Evolutionary conservation across 2,113 vertebrate genomes (phyloP), one percentile per base, ranked within the genome.

Genomic region (Neodon shergylaensis): DNA sequence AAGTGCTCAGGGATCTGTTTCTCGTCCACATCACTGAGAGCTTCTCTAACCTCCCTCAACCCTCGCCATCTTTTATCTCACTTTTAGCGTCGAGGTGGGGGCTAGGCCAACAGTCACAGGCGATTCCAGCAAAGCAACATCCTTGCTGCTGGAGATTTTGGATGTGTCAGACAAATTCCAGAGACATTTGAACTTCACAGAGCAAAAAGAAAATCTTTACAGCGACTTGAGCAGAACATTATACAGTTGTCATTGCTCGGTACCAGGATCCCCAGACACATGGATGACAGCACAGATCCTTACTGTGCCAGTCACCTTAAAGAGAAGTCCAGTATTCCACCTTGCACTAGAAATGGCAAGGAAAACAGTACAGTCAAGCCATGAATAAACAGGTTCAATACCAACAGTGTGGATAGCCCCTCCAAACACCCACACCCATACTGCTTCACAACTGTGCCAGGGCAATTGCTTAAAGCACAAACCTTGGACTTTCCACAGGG

Each of bases 41-140:
- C 13, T 79, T 52, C 58, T 88, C 28, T 91, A 94, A 63, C 88
- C 44, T 74, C 70, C 63, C 11, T 94, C 42, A 65, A 65, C 0
- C 19, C 93, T 90, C 11, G 7, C 21, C 36, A 88, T 78, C 13
- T 93, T 90, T 92, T 84, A 79, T 83, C 44, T 95, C 16, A 54
- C 24, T 72, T 93, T 63, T 9, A 61, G 54, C 92, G 24, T 95
- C 26, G 95, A 94, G 94, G 70, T 44, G 7, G 12, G 12, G 24
- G 3, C 22, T 90, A 17, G 4, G 9, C 63, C 72, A 94, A 82
- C 16, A 79, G 12, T 87, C 61, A 72, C 2, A 91, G 26, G 52
- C 42, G 68, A 63, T 94, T 76, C 81, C 26, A 90, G 21, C 8
- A 72, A 61, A 92, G 58, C 58, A 42, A 65, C 87, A 13, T 44